A percentile compares a stretch with the other conserved stretches of the same genome.
Conservation (phyloP, 2,113 vertebrate species). For the Silurus asotus region DNA sequence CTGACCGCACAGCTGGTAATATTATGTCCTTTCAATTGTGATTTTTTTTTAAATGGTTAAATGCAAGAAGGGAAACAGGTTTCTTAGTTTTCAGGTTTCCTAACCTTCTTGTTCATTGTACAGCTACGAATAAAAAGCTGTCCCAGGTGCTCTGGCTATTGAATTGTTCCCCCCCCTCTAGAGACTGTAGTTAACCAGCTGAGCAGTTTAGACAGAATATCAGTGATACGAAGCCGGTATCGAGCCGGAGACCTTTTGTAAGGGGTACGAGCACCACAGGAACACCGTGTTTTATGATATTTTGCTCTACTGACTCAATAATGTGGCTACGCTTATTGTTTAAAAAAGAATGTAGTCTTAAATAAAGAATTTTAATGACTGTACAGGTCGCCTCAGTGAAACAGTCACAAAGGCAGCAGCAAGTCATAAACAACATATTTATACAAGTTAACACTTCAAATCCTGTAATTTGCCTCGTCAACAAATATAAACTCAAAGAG, state of each 20-base stretch:
- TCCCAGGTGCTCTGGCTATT: background rate
- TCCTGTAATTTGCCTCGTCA: background rate
- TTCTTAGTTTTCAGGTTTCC: background rate
- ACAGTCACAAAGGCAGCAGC: background rate
- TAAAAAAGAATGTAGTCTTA: background rate
- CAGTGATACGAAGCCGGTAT: background rate
- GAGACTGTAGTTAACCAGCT: background rate
- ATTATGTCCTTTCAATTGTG: background rate
- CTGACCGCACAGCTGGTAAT: background rate
- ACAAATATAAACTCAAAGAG: background rate
- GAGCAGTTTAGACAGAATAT: background rate
- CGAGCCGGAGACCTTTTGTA: background rate
- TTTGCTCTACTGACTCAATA: too few relatives aligned
- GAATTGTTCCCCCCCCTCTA: background rate
- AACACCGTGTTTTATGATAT: background rate
- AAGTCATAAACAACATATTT: conserved; percentile 2
- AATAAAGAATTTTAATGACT: background rate
- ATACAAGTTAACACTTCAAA: background rate
- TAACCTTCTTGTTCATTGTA: background rate
- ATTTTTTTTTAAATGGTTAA: too few relatives aligned
- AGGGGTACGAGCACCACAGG: background rate
- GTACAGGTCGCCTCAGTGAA: background rate
- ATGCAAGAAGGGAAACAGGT: background rate
- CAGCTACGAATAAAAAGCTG: background rate
- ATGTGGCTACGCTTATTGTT: background rate